phyloP scores from a whole-genome alignment of 1,140 invertebrate genomes.

The Saccostrea echinata region DNA sequence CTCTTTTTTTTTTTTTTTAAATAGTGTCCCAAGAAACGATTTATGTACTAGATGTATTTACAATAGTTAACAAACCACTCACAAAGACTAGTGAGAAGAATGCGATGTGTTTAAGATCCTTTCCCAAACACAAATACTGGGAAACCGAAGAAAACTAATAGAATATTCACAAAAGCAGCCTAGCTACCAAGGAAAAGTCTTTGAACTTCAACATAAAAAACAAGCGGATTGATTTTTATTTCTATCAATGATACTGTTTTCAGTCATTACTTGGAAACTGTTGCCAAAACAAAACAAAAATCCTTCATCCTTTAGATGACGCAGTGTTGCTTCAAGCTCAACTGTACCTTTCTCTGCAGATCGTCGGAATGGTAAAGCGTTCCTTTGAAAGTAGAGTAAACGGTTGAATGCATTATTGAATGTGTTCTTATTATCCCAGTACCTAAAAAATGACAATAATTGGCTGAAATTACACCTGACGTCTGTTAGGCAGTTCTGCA shows the following conservation, averaged over 20 bases:
- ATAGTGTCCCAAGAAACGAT: too few relatives aligned
- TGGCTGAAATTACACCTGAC: not conserved
- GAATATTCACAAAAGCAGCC: not conserved
- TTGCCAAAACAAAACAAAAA: constrained; percentile 10
- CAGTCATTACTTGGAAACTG: not conserved
- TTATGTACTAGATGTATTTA: too few relatives aligned
- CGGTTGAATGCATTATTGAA: not conserved
- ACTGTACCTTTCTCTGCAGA: not conserved
- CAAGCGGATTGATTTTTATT: not conserved
- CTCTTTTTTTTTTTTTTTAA: too few relatives aligned
- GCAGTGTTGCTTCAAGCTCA: not conserved
- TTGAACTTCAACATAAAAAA: constrained; percentile 1
- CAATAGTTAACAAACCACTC: too few relatives aligned
- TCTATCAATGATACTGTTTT: constrained; percentile 25
- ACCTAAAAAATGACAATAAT: not conserved
- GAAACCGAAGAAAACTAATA: not conserved
- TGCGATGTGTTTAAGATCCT: not conserved
- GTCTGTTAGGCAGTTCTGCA: not conserved
- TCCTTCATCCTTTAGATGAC: not conserved
- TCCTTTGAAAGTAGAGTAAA: not conserved
- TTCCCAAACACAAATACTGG: not conserved
- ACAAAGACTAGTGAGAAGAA: too few relatives aligned
- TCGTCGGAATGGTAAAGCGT: not conserved
- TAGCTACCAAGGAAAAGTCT: not conserved
- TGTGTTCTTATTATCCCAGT: not conserved